Conservation (phyloP, 2,113 vertebrate species). For the Alethe castanea region DNA sequence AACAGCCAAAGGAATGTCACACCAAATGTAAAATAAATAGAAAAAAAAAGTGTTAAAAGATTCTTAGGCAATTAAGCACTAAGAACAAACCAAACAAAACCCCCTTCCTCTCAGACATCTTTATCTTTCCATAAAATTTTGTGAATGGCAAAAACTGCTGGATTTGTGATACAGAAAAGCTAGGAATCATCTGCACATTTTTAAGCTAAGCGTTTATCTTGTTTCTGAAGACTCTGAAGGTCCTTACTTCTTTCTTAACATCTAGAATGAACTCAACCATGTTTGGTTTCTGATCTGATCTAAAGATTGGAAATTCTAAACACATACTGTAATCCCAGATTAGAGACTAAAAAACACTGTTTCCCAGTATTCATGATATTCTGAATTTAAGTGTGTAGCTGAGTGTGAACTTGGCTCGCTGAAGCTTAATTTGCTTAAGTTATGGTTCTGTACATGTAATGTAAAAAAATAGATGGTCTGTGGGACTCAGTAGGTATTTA, state of each 20-base stretch:
- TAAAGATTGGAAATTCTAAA: not conserved
- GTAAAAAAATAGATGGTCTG: not conserved
- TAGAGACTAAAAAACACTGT: not conserved
- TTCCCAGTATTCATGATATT: not conserved
- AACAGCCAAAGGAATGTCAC: not conserved
- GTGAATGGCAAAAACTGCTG: not conserved
- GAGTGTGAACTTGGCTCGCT: not conserved
- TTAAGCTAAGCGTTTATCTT: not conserved
- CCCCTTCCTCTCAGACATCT: not conserved
- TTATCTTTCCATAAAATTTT: not conserved
- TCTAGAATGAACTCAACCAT: not conserved
- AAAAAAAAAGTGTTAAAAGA: not conserved
- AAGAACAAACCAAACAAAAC: not conserved
- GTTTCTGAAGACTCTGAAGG: not conserved
- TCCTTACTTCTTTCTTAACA: not conserved
- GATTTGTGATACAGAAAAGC: not conserved
- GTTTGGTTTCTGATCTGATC: not conserved
- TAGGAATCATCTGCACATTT: accelerated
- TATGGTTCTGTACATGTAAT: not conserved
- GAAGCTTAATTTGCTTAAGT: not conserved
- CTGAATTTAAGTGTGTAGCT: not conserved
- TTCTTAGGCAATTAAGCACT: not conserved
- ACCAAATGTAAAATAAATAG: not conserved
- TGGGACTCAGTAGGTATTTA: not conserved
- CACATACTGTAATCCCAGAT: not conserved